A percentile compares a stretch with the other conserved stretches of the same genome.
These are phyloP conservation scores for Formica aserva DNA, from an alignment of 2,888 invertebrate species.

Conservation along the genomic window DNA sequence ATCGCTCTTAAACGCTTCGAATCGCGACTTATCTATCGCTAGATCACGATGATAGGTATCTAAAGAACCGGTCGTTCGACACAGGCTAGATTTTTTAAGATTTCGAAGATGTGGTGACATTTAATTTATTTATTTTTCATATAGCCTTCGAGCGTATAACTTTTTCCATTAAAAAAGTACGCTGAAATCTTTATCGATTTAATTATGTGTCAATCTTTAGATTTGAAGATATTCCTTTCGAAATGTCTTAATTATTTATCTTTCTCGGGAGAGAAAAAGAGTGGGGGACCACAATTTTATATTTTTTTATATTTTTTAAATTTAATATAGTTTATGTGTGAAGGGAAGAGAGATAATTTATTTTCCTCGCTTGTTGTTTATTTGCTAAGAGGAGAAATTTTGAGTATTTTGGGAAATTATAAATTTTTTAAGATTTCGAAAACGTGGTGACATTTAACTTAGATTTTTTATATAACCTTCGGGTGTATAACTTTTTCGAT, in stretches of 20 bases:
- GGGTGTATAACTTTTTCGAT: neutral
- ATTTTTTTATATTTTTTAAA: neutral
- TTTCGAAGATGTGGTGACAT: neutral
- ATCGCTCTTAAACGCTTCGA: neutral
- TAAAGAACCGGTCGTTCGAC: neutral
- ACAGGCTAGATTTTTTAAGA: neutral
- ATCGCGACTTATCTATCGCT: slow-evolving; percentile 10
- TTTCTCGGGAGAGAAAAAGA: neutral
- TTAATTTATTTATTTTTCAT: neutral
- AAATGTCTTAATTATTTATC: neutral
- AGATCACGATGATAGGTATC: neutral
- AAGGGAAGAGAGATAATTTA: slow-evolving; percentile 6
- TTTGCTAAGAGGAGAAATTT: slow-evolving; percentile 50
- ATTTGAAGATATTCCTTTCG: neutral
- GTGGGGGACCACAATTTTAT: neutral
- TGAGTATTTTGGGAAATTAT: slow-evolving; percentile 59
- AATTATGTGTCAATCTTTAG: neutral
- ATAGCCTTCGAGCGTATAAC: neutral
- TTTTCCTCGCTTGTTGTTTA: neutral
- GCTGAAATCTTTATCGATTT: neutral
- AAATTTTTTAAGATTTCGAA: slow-evolving; percentile 38
- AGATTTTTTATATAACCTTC: neutral
- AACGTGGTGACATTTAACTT: neutral
- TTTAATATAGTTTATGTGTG: neutral
- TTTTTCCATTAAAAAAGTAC: neutral